Base-by-base conservation (phyloP, 2,888 invertebrate species). In the Drosophila picticornis region DNA sequence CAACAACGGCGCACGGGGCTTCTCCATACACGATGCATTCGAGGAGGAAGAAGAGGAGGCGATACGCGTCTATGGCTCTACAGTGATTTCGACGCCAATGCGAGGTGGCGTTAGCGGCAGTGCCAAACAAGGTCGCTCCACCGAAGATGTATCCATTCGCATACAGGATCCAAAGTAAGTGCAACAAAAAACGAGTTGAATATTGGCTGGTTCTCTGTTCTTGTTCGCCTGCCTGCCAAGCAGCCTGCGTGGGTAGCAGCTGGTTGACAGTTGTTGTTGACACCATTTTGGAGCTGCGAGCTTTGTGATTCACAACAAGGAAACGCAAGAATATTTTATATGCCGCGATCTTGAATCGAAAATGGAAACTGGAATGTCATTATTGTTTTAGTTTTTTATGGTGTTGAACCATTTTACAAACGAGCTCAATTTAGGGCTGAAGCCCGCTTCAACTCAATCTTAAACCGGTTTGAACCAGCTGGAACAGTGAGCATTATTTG, bases 1-100 rank as follows among this genome's bases (percentile, higher is more conserved):
- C 81, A 91, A 88, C 80, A 89, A 89, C 81, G 87, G 90, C 52
- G 71, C 86, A 46, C 60, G 90, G 78, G 87, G 96, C 81, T 97
- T 97, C 94, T 96, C 96, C 59, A 97, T 97, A 87, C 97, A 97
- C 93, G 97, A 97, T 93, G 97, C 97, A 19, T 97, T 97, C 91
- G 97, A 97, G 91, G 97, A 97, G 91, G 97, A 97, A 92, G 96
- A 96, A 55, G 97, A 97, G 90, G 97, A 97, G 92, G 96, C 96
- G 64, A 95, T 97, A 87, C 95, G 96, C 91, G 96, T 97, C 55
- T 97, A 97, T 93, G 97, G 97, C 57, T 95, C 96, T 59, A 96
- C 96, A 57, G 95, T 95, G 77, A 96, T 96, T 92, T 95, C 96
- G 87, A 95, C 96, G 77, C 96, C 96, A 87, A 94, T 96, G 90